Evolutionary conservation across 2,113 vertebrate species (phyloP).

Genomic region (Sphyrna mokarran): DNA sequence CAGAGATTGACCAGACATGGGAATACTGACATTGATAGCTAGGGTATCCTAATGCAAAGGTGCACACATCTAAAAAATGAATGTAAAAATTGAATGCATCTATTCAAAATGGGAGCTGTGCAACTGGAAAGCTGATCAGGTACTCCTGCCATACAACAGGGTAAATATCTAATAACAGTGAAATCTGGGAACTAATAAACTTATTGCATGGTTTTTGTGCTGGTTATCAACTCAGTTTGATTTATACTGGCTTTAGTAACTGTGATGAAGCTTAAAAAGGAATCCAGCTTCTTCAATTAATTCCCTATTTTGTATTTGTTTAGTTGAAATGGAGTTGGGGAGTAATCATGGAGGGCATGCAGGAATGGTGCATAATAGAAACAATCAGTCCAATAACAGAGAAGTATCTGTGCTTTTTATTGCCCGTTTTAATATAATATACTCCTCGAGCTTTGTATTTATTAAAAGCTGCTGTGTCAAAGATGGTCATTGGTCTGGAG

Average conservation of each 20-base stretch:
- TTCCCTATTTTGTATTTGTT: not conserved
- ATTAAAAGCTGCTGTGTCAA: slow-evolving; percentile 1
- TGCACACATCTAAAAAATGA: not conserved
- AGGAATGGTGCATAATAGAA: not conserved
- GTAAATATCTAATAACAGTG: not conserved
- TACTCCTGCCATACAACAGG: not conserved
- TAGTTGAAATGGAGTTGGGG: not conserved
- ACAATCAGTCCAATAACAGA: not conserved
- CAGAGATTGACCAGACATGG: not conserved
- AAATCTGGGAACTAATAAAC: not conserved
- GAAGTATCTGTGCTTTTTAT: not conserved
- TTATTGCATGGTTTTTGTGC: not conserved
- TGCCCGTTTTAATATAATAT: slow-evolving; percentile 7
- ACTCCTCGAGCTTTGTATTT: slow-evolving; percentile 37
- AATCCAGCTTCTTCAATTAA: not conserved
- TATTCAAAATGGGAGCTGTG: not conserved
- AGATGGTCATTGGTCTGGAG: slow-evolving; percentile 11
- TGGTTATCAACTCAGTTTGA: not conserved
- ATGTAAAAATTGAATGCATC: not conserved
- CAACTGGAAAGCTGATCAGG: not conserved
- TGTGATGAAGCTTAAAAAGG: not conserved
- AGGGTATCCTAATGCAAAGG: not conserved
- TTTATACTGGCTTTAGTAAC: not conserved
- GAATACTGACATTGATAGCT: not conserved
- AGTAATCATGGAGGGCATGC: not conserved